These are phyloP conservation scores for Phenganax stokvisi DNA, from an alignment of 92 coral and sea anemone species.

Conservation along the genomic window DNA sequence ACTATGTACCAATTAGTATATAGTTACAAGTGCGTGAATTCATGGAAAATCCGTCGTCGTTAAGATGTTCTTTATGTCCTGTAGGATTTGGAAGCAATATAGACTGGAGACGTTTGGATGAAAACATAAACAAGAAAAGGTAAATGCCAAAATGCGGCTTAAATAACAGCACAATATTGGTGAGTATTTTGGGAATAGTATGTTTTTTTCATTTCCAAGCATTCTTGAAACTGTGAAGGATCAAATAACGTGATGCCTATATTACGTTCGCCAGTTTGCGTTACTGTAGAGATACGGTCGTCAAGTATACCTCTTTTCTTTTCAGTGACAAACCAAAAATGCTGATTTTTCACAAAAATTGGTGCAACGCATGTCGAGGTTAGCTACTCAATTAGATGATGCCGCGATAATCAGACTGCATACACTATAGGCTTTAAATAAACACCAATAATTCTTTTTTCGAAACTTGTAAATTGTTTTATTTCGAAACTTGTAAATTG, in stretches of 20 bases:
- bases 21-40: too few relatives aligned
- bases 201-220: too few relatives aligned
- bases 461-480: background rate
- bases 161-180: too few relatives aligned
- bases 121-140: slow-evolving; percentile 46
- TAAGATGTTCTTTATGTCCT: background rate
- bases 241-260: too few relatives aligned
- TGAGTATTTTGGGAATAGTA: too few relatives aligned
- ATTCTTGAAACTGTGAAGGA: too few relatives aligned
- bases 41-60: too few relatives aligned
- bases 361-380: slow-evolving; percentile 89
- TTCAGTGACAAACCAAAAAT: slow-evolving; percentile 58
- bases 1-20: too few relatives aligned
- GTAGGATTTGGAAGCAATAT: slow-evolving; percentile 69
- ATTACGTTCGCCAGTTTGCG: too few relatives aligned
- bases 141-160: background rate
- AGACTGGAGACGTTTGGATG: slow-evolving; percentile 55
- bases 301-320: background rate
- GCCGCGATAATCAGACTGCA: background rate
- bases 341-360: slow-evolving; percentile 61
- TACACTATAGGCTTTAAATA: background rate
- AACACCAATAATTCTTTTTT: background rate
- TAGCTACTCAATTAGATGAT: background rate
- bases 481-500: background rate
- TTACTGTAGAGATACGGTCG: too few relatives aligned